Conservation (phyloP, 2,888 invertebrate genomes). For the Rhaphigaster nebulosa region DNA sequence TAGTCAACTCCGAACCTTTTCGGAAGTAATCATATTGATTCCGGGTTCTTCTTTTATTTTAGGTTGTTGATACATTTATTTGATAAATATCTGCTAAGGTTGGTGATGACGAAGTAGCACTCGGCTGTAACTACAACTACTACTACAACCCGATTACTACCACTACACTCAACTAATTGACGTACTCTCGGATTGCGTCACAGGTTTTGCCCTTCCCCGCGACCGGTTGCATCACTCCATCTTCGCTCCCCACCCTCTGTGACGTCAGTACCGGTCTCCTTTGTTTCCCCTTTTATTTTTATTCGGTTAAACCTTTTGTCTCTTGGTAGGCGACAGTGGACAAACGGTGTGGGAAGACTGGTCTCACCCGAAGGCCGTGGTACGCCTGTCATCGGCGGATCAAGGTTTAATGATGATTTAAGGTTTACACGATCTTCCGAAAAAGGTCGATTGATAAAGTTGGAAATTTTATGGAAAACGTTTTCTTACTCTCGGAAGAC, state of each 20-base stretch:
- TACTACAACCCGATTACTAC: background rate
- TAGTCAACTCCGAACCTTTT: no score
- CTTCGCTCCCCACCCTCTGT: background rate
- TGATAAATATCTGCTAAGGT: background rate
- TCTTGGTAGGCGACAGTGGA: background rate
- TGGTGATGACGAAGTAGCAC: background rate
- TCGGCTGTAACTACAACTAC: background rate
- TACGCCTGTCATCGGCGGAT: background rate
- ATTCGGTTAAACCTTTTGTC: background rate
- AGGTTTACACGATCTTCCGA: background rate
- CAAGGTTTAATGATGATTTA: background rate
- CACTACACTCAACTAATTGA: background rate
- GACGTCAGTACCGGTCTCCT: slow-evolving; percentile 10
- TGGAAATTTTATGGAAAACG: background rate
- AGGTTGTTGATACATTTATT: no score
- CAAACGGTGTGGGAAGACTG: background rate
- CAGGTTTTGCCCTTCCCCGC: background rate
- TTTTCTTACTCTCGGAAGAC: background rate
- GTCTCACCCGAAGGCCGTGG: background rate
- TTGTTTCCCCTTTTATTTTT: slow-evolving; percentile 28
- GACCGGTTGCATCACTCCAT: slow-evolving; percentile 1
- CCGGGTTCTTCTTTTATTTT: no score
- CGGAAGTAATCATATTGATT: no score
- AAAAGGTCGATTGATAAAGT: background rate
- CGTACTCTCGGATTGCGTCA: background rate